Conservation (phyloP, 53 echinoderm and acorn worm genomes). For the Luidia sarsii region DNA sequence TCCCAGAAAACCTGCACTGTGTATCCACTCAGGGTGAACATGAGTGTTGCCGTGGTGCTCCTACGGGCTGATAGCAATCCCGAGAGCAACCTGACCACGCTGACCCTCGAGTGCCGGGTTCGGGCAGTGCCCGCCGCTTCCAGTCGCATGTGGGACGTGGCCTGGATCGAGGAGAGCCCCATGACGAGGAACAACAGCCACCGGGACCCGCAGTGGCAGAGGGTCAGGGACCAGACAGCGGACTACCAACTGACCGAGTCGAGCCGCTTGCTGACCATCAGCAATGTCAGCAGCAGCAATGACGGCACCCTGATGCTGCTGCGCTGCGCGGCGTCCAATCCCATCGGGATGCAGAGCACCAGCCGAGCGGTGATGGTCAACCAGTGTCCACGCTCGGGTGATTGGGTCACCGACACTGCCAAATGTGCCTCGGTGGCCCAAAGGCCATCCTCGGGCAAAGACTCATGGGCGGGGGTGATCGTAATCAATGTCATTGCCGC, state of each 20-base stretch:
- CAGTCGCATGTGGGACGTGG: conserved; percentile 11
- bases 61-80: not conserved
- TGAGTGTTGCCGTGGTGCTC: conserved; percentile 21
- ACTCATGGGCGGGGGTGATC: too few relatives aligned
- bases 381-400: not conserved
- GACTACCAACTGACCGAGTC: not conserved
- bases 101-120: not conserved
- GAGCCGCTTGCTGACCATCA: conserved; percentile 12
- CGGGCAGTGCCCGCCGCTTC: not conserved
- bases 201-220: not conserved
- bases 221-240: conserved; percentile 7
- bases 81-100: not conserved
- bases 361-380: conserved; percentile 14
- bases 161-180: too few relatives aligned
- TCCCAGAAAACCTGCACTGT: too few relatives aligned
- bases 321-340: conserved; percentile 3
- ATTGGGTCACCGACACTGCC: not conserved
- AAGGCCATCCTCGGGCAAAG: too few relatives aligned
- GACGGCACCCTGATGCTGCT: conserved; percentile 5
- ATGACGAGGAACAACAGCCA: not conserved
- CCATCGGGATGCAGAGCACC: conserved; percentile 15
- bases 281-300: not conserved
- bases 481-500: not conserved
- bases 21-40: conserved; percentile 15
- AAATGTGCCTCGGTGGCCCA: too few relatives aligned